phyloP scores from a whole-genome alignment of 1,140 invertebrate genomes.

The Halyomorpha halys region DNA sequence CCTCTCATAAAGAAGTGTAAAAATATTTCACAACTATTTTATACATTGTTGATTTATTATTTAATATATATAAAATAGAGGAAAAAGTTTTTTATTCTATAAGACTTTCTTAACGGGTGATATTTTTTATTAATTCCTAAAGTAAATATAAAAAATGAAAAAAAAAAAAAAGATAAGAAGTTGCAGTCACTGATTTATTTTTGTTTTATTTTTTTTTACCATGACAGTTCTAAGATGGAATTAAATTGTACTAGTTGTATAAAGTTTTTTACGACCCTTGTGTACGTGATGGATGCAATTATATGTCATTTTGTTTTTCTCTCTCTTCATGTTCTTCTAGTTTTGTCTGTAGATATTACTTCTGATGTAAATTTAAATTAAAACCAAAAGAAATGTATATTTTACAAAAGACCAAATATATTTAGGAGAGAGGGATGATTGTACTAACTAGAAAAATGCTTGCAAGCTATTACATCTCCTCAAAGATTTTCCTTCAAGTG shows the following conservation, averaged over 20 bases:
- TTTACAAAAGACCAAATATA: conserved; percentile 10
- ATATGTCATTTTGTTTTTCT: conserved; percentile 11
- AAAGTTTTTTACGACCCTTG: conserved; percentile 30
- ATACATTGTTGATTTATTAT: conserved; percentile 20
- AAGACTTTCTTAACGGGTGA: conserved; percentile 14
- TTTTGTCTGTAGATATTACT: background rate
- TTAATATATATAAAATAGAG: conserved; percentile 14
- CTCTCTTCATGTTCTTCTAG: conserved; percentile 1
- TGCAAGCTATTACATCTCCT: conserved; percentile 40
- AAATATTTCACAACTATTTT: conserved; percentile 12
- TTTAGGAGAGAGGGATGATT: conserved; percentile 6
- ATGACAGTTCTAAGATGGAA: conserved; percentile 20
- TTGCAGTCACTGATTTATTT: conserved; percentile 2
- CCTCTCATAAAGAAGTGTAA: conserved; percentile 15
- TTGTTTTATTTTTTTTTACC: conserved; percentile 26
- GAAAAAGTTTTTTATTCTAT: conserved; percentile 11
- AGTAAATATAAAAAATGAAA: conserved; percentile 2
- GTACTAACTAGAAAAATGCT: conserved; percentile 2
- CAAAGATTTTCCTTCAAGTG: conserved; percentile 76
- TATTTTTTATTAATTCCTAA: conserved; percentile 13
- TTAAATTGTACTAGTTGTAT: conserved; percentile 20
- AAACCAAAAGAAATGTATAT: conserved; percentile 2
- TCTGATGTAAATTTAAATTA: too few relatives aligned
- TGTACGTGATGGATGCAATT: conserved; percentile 30
- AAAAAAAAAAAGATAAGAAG: conserved; percentile 14